phyloP scores from a whole-genome alignment of 2,797 vertebrate species.

The Ctenochaetus hawaiiensis region DNA sequence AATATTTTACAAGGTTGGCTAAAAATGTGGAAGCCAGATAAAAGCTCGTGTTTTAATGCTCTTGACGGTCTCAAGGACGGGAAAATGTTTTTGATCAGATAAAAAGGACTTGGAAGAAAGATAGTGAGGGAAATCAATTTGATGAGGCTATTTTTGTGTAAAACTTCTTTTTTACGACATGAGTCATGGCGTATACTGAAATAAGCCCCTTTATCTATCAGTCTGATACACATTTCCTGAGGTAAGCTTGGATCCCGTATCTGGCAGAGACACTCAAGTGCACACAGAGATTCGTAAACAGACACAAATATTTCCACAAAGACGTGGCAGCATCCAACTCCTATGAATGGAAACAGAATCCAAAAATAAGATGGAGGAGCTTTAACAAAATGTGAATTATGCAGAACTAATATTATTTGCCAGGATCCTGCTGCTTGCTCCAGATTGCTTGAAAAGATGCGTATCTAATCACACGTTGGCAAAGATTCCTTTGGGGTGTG shows the following conservation, averaged over 20 bases:
- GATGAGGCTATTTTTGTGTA: conserved; percentile 50
- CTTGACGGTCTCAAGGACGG: conserved; percentile 6
- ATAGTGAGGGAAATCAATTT: conserved; percentile 11
- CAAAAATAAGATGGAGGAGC: conserved; percentile 59
- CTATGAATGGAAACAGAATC: conserved; percentile 66
- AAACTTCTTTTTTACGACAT: conserved; percentile 36
- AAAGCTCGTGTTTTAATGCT: conserved; percentile 15
- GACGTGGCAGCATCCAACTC: conserved; percentile 17
- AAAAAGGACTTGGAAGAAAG: conserved; percentile 18
- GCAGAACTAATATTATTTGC: conserved; percentile 64
- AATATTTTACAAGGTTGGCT: conserved; percentile 45
- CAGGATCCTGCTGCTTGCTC: conserved; percentile 62
- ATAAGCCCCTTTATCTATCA: conserved; percentile 42
- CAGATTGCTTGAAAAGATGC: conserved; percentile 74
- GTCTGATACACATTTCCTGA: conserved; percentile 28
- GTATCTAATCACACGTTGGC: conserved; percentile 66
- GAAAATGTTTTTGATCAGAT: conserved; percentile 29
- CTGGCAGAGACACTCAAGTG: conserved; percentile 26
- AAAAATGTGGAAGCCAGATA: conserved; percentile 28
- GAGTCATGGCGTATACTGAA: conserved; percentile 51
- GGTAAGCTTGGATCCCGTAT: conserved; percentile 42
- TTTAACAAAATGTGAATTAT: conserved; percentile 65
- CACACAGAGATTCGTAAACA: conserved; percentile 30
- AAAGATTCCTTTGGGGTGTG: conserved; percentile 53
- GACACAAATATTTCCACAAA: conserved; percentile 37